Percentiles rank a stretch among this genome's conserved stretches.
Evolutionary conservation across 2,888 invertebrate species (phyloP).

Genomic region (Aphodius granarius): DNA sequence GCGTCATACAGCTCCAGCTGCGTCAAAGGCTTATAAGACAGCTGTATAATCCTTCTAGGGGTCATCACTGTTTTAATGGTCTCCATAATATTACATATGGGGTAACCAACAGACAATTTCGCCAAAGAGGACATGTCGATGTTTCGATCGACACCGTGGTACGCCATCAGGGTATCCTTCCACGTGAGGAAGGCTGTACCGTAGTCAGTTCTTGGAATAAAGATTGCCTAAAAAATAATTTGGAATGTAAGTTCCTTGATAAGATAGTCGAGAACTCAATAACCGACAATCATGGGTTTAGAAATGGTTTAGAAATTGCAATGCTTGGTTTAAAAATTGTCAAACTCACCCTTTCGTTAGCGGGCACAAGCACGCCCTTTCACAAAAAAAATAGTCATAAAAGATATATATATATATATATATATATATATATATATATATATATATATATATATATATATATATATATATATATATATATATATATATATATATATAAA

Average conservation of each 20-base stretch:
- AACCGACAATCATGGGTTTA: too few relatives aligned
- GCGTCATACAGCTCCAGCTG: constrained; percentile 58
- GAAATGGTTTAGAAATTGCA: too few relatives aligned
- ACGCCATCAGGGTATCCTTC: constrained; percentile 60
- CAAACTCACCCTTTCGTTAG: too few relatives aligned
- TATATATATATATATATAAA: too few relatives aligned
- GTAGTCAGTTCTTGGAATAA: constrained; percentile 60
- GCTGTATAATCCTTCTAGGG: constrained; percentile 56
- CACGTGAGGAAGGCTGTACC: constrained; percentile 61
- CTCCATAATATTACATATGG: constrained; percentile 56
- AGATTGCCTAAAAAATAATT: constrained; percentile 39
- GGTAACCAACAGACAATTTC: constrained; percentile 58
- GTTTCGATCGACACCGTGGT: constrained; percentile 61
- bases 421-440: too few relatives aligned
- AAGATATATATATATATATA: too few relatives aligned
- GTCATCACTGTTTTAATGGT: constrained; percentile 54
- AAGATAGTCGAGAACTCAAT: background rate
- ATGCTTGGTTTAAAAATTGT: background rate
- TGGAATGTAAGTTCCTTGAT: too few relatives aligned
- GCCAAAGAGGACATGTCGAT: constrained; percentile 63
- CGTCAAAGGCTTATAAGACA: constrained; percentile 58
- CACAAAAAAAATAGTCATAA: too few relatives aligned
- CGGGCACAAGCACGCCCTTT: background rate
- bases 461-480: too few relatives aligned
- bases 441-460: too few relatives aligned